phyloP scores from a whole-genome alignment of 1,140 invertebrate genomes.

The Triops cancriformis region DNA sequence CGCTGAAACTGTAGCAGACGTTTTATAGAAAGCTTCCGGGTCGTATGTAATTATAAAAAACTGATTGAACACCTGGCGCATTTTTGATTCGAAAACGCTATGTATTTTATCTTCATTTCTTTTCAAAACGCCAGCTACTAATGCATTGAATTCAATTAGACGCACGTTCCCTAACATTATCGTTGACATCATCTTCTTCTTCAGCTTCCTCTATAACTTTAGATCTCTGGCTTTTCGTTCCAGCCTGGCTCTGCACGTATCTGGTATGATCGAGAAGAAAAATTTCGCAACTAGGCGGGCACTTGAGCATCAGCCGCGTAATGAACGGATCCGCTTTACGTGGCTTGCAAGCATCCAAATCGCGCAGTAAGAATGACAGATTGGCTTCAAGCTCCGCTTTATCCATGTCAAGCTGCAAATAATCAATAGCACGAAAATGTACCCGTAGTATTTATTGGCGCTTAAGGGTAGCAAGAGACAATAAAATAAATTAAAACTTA shows the following conservation, averaged over 20 bases:
- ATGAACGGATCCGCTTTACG: conserved; percentile 57
- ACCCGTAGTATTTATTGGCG: not conserved
- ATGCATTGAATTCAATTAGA: not conserved
- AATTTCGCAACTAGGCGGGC: conserved; percentile 51
- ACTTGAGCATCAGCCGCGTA: conserved; percentile 46
- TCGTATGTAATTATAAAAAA: not conserved
- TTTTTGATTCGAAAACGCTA: not conserved
- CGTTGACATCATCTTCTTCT: conserved; percentile 31
- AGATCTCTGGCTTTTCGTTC: conserved; percentile 25
- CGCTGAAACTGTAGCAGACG: no score
- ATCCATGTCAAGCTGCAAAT: conserved; percentile 60
- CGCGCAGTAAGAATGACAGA: conserved; percentile 50
- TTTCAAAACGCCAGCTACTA: not conserved
- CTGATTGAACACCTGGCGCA: not conserved
- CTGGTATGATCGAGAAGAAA: conserved; percentile 55
- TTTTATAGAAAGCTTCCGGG: no score
- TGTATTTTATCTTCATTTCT: not conserved
- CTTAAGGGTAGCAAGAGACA: not conserved
- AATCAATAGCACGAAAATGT: conserved; percentile 26
- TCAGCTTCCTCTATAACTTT: conserved; percentile 35
- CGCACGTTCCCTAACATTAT: not conserved
- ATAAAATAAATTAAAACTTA: conserved; percentile 38
- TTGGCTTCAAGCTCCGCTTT: conserved; percentile 59
- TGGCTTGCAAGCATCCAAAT: conserved; percentile 51
- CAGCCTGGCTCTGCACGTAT: conserved; percentile 38